These are phyloP conservation scores for Odontomyia ornata DNA, from an alignment of 2,888 invertebrate species.

Conservation along the genomic window DNA sequence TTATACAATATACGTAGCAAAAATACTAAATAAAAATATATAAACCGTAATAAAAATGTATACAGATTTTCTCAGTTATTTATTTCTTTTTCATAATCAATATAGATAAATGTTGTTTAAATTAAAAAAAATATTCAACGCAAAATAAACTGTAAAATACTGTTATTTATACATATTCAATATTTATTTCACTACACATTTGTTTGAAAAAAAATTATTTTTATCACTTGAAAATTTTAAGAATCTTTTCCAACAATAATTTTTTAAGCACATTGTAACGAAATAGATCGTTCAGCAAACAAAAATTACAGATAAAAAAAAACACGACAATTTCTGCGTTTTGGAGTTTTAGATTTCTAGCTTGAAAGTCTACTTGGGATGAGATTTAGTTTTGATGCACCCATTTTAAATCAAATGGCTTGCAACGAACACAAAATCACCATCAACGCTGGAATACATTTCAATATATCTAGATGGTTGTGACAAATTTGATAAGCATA, in stretches of 20 bases:
- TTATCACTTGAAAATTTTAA: constrained; percentile 37
- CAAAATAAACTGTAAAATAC: constrained; percentile 39
- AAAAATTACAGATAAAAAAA: background rate
- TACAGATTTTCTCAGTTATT: constrained; percentile 8
- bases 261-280: constrained; percentile 27
- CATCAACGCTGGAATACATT: too few species aligned
- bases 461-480: too few species aligned
- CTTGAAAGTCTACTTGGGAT: constrained; percentile 11
- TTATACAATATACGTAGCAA: constrained; percentile 37
- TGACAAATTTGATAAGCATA: too few species aligned
- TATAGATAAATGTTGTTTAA: constrained; percentile 24
- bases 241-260: constrained; percentile 28
- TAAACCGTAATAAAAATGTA: constrained; percentile 35
- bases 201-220: constrained; percentile 15
- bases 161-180: constrained; percentile 39
- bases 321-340: background rate
- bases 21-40: constrained; percentile 43
- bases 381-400: too few species aligned
- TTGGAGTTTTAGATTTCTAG: background rate
- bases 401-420: too few species aligned
- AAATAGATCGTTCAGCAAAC: background rate
- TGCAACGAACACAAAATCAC: too few species aligned
- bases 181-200: constrained; percentile 11
- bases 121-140: constrained; percentile 38
- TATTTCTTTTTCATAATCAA: constrained; percentile 3